These are phyloP conservation scores for Echinometra lucunter DNA, from an alignment of 53 echinoderm and acorn worm genomes.

Conservation along the genomic window DNA sequence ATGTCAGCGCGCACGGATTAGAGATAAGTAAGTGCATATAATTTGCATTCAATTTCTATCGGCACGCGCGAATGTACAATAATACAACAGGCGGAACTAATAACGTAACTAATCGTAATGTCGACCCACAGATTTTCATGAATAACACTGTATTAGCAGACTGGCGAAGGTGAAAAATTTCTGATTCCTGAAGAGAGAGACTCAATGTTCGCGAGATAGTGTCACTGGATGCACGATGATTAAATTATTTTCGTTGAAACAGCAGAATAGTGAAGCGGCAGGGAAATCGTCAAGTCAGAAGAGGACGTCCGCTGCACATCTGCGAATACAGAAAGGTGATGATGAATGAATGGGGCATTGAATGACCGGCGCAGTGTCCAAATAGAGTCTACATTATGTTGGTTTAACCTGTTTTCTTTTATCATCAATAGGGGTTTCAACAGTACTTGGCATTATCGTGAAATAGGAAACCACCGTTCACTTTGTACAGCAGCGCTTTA, in stretches of 20 bases:
- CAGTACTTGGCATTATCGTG: too few relatives aligned
- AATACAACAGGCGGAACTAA: constrained; percentile 61
- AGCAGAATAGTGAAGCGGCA: constrained; percentile 73
- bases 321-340: constrained; percentile 94
- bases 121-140: not conserved
- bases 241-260: constrained; percentile 93
- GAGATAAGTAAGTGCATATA: not conserved
- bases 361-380: not conserved
- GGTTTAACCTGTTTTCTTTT: too few relatives aligned
- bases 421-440: too few relatives aligned
- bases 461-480: too few relatives aligned
- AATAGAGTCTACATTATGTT: too few relatives aligned
- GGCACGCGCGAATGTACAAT: not conserved
- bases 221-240: constrained; percentile 81
- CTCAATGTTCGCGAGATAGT: not conserved
- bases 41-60: too few relatives aligned
- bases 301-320: constrained; percentile 90
- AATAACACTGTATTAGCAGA: too few relatives aligned
- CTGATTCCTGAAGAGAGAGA: not conserved
- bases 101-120: not conserved
- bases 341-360: constrained; percentile 30
- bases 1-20: not conserved
- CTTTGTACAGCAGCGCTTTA: too few relatives aligned
- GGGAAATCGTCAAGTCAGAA: constrained; percentile 81
- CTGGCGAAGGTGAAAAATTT: not conserved